Evolutionary conservation across 2,797 vertebrate species (phyloP), one percentile per base, ranked within the genome.

Genomic region (Pterois miles): DNA sequence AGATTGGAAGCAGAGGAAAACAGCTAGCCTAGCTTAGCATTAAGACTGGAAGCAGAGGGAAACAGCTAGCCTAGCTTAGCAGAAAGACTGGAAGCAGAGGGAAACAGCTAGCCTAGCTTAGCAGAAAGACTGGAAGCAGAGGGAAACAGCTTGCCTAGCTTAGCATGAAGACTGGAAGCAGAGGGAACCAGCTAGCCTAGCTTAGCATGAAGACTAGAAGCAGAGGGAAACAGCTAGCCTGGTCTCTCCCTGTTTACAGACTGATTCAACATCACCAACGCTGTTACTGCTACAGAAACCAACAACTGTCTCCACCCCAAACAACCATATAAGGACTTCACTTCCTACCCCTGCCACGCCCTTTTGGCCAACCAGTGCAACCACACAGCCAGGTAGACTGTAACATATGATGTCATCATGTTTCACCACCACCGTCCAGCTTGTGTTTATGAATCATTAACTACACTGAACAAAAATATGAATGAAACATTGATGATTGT

Each of bases 371-470:
- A 73, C 34, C 69, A 71, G 74, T 57, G 29, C 62, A 33, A 34
- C 85, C 8, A 25, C 34, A 64, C 62, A 73, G n/a, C 65, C 91
- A 83, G 93, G 95, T 94, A 80, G 0, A 50, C 2, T 48, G 38
- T 11, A 65, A 4, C 3, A 5, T 16, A 4, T 18, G 25, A 50
- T 4, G 11, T 40, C 38, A 40, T 48, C 65, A 31, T 11, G 11
- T 1, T 20, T 22, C 27, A 25, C 33, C 4, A 7, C 8, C 25
- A 14, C 29, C 3, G 5, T 31, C 3, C 38, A 23, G 16, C 4
- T 7, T 27, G 65, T 18, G 4, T 58, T 58, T 58, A n/a, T 33
- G 2, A 58, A 58, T 31, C 54, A 31, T 40, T 40, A 40, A 16
- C 38, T n/a, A n/a, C n/a, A n/a, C n/a, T n/a, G n/a, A n/a, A n/a